Percentiles rank a stretch among this genome's conserved stretches.
phyloP scores from a whole-genome alignment of 2,113 vertebrate species.

The Hirundichthys speculiger region DNA sequence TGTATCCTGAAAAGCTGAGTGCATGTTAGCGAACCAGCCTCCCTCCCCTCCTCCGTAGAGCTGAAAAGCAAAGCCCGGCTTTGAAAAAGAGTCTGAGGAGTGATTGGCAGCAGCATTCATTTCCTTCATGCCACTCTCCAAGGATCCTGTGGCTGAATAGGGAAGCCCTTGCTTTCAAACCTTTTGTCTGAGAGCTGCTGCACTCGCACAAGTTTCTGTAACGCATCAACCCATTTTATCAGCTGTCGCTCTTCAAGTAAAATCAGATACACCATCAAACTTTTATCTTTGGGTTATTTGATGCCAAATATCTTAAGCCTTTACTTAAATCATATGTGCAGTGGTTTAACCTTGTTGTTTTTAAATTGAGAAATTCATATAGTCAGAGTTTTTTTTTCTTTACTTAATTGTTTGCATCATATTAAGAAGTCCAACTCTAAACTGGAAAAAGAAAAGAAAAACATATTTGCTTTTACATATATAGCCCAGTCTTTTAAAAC shows the following conservation, averaged over 20 bases:
- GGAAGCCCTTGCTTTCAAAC: constrained; percentile 42
- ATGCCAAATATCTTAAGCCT: background rate
- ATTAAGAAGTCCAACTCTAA: too few relatives aligned
- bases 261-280: background rate
- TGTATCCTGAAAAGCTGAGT: constrained; percentile 13
- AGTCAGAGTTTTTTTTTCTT: background rate
- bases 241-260: constrained; percentile 11
- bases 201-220: constrained; percentile 26
- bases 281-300: background rate
- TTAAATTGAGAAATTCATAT: background rate
- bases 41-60: constrained; percentile 37
- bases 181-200: constrained; percentile 55
- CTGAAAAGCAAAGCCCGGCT: constrained; percentile 65
- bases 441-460: constrained; percentile 5
- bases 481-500: constrained; percentile 21
- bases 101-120: constrained; percentile 79
- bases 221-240: constrained; percentile 28
- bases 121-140: constrained; percentile 66
- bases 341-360: background rate
- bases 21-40: constrained; percentile 13
- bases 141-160: constrained; percentile 57
- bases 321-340: background rate
- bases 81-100: constrained; percentile 60
- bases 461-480: background rate
- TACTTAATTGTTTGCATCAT: too few relatives aligned